A percentile compares a stretch with the other conserved stretches of the same genome.
Conservation (phyloP, 2,113 vertebrate genomes). For the Seriola aureovittata region DNA sequence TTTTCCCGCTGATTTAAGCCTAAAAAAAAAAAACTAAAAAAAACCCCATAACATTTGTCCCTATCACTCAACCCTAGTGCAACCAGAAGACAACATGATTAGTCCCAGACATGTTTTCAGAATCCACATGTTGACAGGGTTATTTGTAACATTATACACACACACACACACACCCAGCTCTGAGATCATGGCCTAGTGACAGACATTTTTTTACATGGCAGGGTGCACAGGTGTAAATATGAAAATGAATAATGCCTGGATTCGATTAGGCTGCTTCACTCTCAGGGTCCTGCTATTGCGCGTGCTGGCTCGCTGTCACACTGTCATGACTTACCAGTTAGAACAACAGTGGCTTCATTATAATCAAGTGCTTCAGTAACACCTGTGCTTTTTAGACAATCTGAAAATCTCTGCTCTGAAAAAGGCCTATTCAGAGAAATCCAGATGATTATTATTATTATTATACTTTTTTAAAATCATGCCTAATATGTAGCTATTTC, state of each 20-base stretch:
- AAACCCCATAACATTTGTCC: background rate
- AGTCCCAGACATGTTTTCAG: background rate
- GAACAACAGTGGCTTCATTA: background rate
- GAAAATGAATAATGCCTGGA: background rate
- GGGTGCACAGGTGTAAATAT: background rate
- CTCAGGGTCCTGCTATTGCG: slow-evolving; percentile 2
- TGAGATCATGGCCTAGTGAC: background rate
- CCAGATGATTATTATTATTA: background rate
- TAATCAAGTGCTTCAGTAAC: background rate
- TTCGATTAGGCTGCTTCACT: slow-evolving; percentile 11
- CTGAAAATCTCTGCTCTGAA: background rate
- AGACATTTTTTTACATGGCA: background rate
- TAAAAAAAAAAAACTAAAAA: background rate
- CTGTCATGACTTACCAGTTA: background rate
- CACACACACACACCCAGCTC: background rate
- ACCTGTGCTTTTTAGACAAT: background rate
- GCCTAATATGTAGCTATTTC: no score
- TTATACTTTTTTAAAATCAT: no score
- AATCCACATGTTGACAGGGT: background rate
- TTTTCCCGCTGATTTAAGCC: background rate
- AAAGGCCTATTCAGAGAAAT: background rate
- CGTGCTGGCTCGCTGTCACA: background rate
- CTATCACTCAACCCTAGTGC: background rate
- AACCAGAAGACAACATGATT: background rate
- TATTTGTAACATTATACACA: no score